phyloP scores from a whole-genome alignment of 2,888 invertebrate genomes.

The Zeuzera pyrina region DNA sequence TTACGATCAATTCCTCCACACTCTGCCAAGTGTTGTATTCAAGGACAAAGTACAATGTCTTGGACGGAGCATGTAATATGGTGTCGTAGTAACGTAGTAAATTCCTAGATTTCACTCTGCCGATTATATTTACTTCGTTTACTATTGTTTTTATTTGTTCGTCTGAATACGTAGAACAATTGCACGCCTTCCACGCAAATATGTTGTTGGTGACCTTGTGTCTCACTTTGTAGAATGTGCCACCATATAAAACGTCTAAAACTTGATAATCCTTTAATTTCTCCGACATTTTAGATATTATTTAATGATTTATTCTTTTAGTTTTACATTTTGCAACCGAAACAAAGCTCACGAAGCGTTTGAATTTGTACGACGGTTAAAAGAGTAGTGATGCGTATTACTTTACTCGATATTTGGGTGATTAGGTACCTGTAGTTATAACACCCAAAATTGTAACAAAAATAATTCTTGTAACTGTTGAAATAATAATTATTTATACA shows the following conservation, averaged over 20 bases:
- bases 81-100: conserved; percentile 59
- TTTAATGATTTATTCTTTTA: conserved; percentile 15
- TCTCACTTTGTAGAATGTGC: conserved; percentile 66
- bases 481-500: no score
- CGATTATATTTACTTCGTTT: conserved; percentile 57
- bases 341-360: conserved; percentile 57
- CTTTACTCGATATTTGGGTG: no score
- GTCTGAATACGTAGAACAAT: conserved; percentile 53
- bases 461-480: no score
- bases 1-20: conserved; percentile 40
- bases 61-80: conserved; percentile 58
- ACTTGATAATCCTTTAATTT: conserved; percentile 66
- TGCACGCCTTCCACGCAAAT: conserved; percentile 66
- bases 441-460: no score
- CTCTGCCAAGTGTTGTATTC: conserved; percentile 56
- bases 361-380: conserved; percentile 46
- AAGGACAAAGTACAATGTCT: conserved; percentile 61
- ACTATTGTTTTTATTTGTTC: conserved; percentile 57
- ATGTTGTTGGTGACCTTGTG: conserved; percentile 68
- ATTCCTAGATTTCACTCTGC: conserved; percentile 41
- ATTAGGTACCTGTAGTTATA: no score
- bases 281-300: conserved; percentile 39
- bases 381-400: conserved; percentile 1
- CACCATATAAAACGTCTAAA: conserved; percentile 61
- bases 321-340: conserved; percentile 55